Base-by-base conservation (phyloP, 2,888 invertebrate genomes). In the Drosophila nigricruria region DNA sequence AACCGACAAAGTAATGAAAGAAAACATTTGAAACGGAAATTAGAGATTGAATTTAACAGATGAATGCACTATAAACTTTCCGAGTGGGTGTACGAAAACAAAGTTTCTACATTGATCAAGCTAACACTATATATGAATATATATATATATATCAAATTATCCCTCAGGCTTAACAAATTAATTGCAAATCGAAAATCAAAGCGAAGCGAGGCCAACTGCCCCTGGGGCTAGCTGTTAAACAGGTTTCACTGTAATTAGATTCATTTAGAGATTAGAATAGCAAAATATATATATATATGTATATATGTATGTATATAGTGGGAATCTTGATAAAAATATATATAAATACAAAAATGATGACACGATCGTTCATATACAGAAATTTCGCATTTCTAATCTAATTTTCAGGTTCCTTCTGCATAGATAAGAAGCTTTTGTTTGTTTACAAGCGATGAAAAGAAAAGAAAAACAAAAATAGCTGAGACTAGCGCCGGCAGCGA, bases 211-310 rank as follows among this genome's bases (percentile, higher is more conserved):
- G 77, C 64, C 67, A 77, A 61, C 63, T 50, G 63, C 54, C 65
- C 27, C 38, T 47, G 61, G 16, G 52, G 53, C 53, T 53, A 60
- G n/a, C 38, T 12, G 38, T 18, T 38, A 57, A 82, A 86, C 86
- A 67, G 62, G 88, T 88, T 88, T 54, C 59, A 50, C 30, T 57
- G 77, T 81, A 72, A 89, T 72, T 81, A 81, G 61, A 83, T 83
- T 70, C 70, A 72, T 67, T 68, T 57, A 23, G 45, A 79, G 76
- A 87, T 87, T 81, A 76, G 49, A 81, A 81, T 76, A 69, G 42
- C 42, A 8, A 40, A 20, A 32, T 20, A 32, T 20, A 20, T 20
- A 32, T 9, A 52, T 20, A 25, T 23, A 42, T 16, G 30, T 23
- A 34, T 12, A n/a, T 40, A 40, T 20, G 2, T 54, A 40, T 30